These are phyloP conservation scores for Otus sunia DNA, from an alignment of 2,113 vertebrate genomes.

Conservation along the genomic window DNA sequence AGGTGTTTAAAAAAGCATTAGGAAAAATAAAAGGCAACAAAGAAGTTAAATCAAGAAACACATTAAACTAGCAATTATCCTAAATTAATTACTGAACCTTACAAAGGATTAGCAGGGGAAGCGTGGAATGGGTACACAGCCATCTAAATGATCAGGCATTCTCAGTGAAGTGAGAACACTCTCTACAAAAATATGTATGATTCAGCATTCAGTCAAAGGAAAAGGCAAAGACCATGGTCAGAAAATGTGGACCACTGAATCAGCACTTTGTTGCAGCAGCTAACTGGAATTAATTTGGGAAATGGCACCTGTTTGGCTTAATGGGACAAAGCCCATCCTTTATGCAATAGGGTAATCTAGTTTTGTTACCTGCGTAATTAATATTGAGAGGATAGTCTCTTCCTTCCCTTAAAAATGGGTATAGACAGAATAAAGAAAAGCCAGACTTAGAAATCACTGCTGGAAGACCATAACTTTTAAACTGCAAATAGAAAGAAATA, in stretches of 20 bases:
- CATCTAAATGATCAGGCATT: slow-evolving; percentile 35
- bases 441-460: slow-evolving; percentile 1
- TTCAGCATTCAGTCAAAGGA: slow-evolving; percentile 42
- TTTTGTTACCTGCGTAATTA: not conserved
- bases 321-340: not conserved
- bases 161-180: slow-evolving; percentile 48
- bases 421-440: not conserved
- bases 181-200: slow-evolving; percentile 21
- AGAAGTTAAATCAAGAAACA: slow-evolving; percentile 57
- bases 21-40: slow-evolving; percentile 62
- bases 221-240: slow-evolving; percentile 57
- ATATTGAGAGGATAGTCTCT: not conserved
- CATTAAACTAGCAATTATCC: slow-evolving; percentile 45
- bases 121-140: slow-evolving; percentile 43
- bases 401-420: not conserved
- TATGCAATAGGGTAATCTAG: not conserved
- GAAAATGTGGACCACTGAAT: slow-evolving; percentile 44
- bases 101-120: slow-evolving; percentile 44
- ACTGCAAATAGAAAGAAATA: slow-evolving; percentile 12
- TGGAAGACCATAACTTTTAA: slow-evolving; percentile 35
- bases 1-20: slow-evolving; percentile 63
- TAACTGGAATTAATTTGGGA: slow-evolving; percentile 33
- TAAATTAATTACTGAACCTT: slow-evolving; percentile 59
- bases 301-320: slow-evolving; percentile 45
- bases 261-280: slow-evolving; percentile 38